Evolutionary conservation across 2,888 invertebrate genomes (phyloP), one percentile per base, ranked within the genome.

Genomic region (Emesis furor): DNA sequence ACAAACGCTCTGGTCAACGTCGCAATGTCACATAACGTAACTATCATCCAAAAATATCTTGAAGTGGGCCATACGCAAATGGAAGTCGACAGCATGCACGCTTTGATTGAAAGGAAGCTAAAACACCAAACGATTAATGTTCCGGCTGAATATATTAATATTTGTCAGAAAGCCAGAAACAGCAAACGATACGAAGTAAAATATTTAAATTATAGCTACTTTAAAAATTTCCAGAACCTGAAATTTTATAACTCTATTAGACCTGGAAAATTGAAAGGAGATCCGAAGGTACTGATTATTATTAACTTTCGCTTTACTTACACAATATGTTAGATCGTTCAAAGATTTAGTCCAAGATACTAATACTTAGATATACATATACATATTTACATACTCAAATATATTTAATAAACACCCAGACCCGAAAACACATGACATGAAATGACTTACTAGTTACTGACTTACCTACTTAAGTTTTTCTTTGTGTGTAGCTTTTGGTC

Each of bases 1-100:
- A 75, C 79, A 8, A 89, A 88, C 75, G 86, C 89, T 68, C 78
- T 89, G 30, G 76, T 89, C 3, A 83, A 77, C 77, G 55, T 83
- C 39, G 83, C 83, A 32, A 84, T 87, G 82, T 32, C 74, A 30
- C 76, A 85, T 73, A 89, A 89, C 24, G 72, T 88, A 65, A 74
- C 68, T n/a, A 35, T 35, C 35, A 35, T 35, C 35, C 51, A 51
- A 51, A 51, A 14, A 51, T 51, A 51, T 51, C n/a, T 51, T 39
- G 85, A 88, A 39, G 81, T 85, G 73, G 88, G 88, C 55, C 88
- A 88, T 75, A 87, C 86, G 14, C 88, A 88, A 71, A 89, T 87
- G 87, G 88, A 88, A 74, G 81, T 81, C 10, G 86, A 87, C 74
- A 78, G 78, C 37, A 83, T 89, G 78, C 88, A 88, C 55, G 79